Evolutionary conservation across 2,113 vertebrate species (phyloP).

Genomic region (Xenopus borealis): DNA sequence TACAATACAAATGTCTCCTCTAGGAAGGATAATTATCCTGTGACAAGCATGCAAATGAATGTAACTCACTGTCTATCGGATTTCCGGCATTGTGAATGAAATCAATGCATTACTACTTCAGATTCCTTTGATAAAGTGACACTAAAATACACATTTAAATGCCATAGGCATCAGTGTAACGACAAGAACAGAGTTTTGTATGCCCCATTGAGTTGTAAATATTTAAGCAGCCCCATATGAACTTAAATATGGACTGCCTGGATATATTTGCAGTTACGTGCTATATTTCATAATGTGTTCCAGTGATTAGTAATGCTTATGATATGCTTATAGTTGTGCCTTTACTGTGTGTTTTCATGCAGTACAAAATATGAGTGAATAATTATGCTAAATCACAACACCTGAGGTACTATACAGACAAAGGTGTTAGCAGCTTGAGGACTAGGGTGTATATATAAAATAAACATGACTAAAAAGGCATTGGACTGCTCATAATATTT

Average conservation of each 20-base stretch:
- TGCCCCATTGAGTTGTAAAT: constrained; percentile 40
- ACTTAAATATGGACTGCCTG: constrained; percentile 14
- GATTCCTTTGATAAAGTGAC: constrained; percentile 38
- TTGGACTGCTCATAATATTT: too few species aligned
- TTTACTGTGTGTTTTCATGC: too few species aligned
- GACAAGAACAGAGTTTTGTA: constrained; percentile 27
- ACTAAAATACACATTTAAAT: constrained; percentile 36
- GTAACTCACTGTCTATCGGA: constrained; percentile 30
- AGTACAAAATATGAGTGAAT: too few species aligned
- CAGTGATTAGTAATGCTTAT: too few species aligned
- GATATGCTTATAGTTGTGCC: too few species aligned
- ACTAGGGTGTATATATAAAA: too few species aligned
- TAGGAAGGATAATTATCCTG: constrained; percentile 16
- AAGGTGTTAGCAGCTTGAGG: too few species aligned
- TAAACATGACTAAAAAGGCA: too few species aligned
- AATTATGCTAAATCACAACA: too few species aligned
- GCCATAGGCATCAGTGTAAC: constrained; percentile 36
- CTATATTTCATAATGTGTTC: not conserved
- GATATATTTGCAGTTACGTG: constrained; percentile 12
- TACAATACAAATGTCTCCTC: constrained; percentile 16
- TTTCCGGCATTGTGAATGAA: constrained; percentile 35
- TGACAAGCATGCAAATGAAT: constrained; percentile 31
- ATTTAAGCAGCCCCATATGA: constrained; percentile 25
- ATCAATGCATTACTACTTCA: constrained; percentile 38
- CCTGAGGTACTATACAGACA: too few species aligned